Base-by-base conservation (phyloP, 2,113 vertebrate species). In the Rhinopithecus roxellana region DNA sequence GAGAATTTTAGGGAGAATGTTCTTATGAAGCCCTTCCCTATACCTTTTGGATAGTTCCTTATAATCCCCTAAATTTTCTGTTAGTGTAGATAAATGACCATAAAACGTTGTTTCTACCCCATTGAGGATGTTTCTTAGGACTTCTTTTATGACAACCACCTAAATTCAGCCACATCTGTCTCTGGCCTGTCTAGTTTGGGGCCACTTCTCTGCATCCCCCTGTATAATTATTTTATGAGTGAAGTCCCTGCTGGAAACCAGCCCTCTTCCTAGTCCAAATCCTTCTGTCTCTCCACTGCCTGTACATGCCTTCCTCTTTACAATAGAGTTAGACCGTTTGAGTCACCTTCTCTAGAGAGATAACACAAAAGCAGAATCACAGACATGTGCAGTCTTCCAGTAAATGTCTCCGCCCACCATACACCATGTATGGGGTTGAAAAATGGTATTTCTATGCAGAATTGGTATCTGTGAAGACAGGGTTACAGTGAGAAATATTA, bases 241-340 rank as follows among this genome's bases (percentile, higher is more conserved):
- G 25, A 40, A 11, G 17, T 67, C 43, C 27, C 0, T 16, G 5
- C 27, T 43, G 25, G 82, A 79, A 32, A 7, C 8, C 16, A 17
- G 9, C 17, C 22, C 30, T 22, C 80, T 67, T 61, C 74, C 52
- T 4, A 13, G 40, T 16, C 4, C 1, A 7, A 5, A 11, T 4
- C 59, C 7, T 2, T 2, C 45, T 50, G 27, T 55, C 64, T 57
- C 5, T 25, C 38, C 9, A 23, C 5, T 3, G 6, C 43, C 50
- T 25, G 0, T 14, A 2, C 38, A 13, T 0, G 43, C 32, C 35
- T 84, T 81, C 35, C 9, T 20, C 52, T 79, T 67, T 13, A 18
- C 10, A 0, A 3, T 43, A 6, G 2, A 5, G 11, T 8, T 14
- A 7, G 7, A 32, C 55, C 6, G 0, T 27, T 13, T 0, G 0